A percentile compares a stretch with the other conserved stretches of the same genome.
Evolutionary conservation across 64 coral and sea anemone genomes (phyloP).

Genomic region (Porites australiensis): DNA sequence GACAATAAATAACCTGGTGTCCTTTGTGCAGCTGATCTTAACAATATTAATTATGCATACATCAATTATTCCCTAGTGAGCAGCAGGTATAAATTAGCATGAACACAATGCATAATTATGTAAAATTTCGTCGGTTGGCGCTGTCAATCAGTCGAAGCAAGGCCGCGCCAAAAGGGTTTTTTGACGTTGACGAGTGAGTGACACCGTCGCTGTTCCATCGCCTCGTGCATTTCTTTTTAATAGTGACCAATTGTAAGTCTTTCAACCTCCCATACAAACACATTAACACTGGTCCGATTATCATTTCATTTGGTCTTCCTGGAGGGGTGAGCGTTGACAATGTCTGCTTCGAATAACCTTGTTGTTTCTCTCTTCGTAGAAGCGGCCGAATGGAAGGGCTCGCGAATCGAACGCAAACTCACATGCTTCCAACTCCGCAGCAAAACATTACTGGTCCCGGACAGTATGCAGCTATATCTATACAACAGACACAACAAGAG

Average conservation of each 20-base stretch:
- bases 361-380: slow-evolving; percentile 61
- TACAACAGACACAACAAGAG: slow-evolving; percentile 84
- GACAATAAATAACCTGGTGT: background rate
- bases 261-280: slow-evolving; percentile 98
- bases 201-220: slow-evolving; percentile 95
- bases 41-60: slow-evolving; percentile 52
- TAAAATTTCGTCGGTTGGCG: slow-evolving; percentile 67
- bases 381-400: slow-evolving; percentile 77
- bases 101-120: slow-evolving; percentile 69
- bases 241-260: slow-evolving; percentile 99
- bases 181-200: slow-evolving; percentile 87
- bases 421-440: slow-evolving; percentile 71
- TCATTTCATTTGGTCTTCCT: slow-evolving; percentile 95
- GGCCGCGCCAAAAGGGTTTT: slow-evolving; percentile 86
- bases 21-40: background rate
- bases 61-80: slow-evolving; percentile 71
- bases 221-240: slow-evolving; percentile 99
- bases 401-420: slow-evolving; percentile 84
- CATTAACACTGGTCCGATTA: slow-evolving; percentile 94
- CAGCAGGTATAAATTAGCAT: slow-evolving; percentile 80
- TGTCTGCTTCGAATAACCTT: slow-evolving; percentile 71
- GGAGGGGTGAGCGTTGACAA: slow-evolving; percentile 67
- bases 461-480: slow-evolving; percentile 67
- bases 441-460: slow-evolving; percentile 75
- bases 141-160: slow-evolving; percentile 92